phyloP scores from a whole-genome alignment of 1,140 invertebrate species.

The Eurosta solidaginis region DNA sequence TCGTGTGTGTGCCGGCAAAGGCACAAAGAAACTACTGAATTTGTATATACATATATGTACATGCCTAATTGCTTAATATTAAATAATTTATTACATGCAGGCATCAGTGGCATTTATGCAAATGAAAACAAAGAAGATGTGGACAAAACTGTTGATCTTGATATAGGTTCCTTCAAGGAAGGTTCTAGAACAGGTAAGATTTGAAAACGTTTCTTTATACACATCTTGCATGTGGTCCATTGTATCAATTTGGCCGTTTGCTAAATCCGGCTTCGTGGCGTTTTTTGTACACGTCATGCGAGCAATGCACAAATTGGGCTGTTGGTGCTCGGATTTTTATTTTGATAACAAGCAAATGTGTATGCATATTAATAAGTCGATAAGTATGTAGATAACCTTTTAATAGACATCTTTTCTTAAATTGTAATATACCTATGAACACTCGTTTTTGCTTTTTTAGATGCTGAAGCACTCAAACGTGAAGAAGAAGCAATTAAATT shows the following conservation, averaged over 20 bases:
- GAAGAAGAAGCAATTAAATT: slow-evolving; percentile 97
- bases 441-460: slow-evolving; percentile 49
- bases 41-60: background rate
- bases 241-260: no score
- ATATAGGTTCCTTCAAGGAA: slow-evolving; percentile 79
- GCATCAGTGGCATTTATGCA: slow-evolving; percentile 53
- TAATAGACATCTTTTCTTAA: background rate
- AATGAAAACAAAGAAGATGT: slow-evolving; percentile 60
- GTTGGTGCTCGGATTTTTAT: background rate
- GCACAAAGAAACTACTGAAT: background rate
- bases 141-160: slow-evolving; percentile 69
- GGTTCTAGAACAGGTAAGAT: slow-evolving; percentile 79
- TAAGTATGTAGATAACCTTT: background rate
- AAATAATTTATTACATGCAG: slow-evolving; percentile 39
- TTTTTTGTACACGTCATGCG: no score
- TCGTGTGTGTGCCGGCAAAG: background rate
- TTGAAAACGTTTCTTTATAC: background rate
- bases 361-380: no score
- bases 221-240: no score
- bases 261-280: no score
- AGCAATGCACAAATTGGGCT: background rate
- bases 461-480: slow-evolving; percentile 78
- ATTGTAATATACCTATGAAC: background rate
- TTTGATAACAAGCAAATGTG: background rate
- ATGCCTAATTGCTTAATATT: background rate